phyloP scores from a whole-genome alignment of 2,888 invertebrate species.

The Salpingus planirostris region DNA sequence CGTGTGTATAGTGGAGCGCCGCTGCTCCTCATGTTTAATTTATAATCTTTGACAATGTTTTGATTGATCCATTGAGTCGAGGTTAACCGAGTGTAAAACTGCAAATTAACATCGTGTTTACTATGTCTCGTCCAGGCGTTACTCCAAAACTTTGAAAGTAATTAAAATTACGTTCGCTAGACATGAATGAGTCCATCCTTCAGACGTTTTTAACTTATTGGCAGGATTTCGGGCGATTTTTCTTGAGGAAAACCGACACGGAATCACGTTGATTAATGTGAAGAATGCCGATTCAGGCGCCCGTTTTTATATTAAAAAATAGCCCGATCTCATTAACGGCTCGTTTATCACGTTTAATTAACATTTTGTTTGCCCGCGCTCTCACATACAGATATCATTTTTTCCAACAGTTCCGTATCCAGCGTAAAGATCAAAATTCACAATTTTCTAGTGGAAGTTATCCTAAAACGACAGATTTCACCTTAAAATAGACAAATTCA shows the following conservation, averaged over 20 bases:
- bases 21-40: conserved; percentile 26
- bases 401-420: no score
- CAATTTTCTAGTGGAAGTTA: no score
- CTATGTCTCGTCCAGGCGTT: conserved; percentile 19
- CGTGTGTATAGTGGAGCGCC: no score
- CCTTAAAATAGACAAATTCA: no score
- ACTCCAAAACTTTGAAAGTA: conserved; percentile 17
- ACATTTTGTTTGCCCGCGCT: conserved; percentile 6
- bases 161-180: conserved; percentile 18
- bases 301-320: conserved; percentile 9
- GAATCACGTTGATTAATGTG: conserved; percentile 12
- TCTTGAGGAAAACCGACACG: no score
- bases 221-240: no score
- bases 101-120: conserved; percentile 25
- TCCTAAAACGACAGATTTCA: no score
- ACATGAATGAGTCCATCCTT: conserved; percentile 15
- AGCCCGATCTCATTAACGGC: conserved; percentile 10
- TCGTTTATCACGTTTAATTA: conserved; percentile 13
- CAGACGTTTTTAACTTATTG: conserved; percentile 2
- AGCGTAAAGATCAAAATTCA: no score
- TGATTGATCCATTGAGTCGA: conserved; percentile 26
- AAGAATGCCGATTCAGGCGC: conserved; percentile 1
- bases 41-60: conserved; percentile 30
- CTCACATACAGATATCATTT: no score
- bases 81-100: conserved; percentile 19